phyloP scores from a whole-genome alignment of 2,797 vertebrate genomes.

The Phataginus tricuspis region DNA sequence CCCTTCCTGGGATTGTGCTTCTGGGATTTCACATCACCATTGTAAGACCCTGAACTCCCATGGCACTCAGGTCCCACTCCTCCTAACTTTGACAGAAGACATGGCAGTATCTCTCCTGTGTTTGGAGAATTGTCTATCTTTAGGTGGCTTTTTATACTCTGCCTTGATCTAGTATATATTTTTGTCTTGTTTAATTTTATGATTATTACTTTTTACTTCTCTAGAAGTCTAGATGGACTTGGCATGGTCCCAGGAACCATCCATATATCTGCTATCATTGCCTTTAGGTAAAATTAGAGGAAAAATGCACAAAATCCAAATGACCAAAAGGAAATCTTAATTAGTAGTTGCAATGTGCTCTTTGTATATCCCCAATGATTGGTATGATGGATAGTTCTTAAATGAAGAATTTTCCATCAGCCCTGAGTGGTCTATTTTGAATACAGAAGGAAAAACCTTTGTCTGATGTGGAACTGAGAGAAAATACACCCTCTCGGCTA shows the following conservation, averaged over 20 bases:
- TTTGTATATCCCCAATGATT: background rate
- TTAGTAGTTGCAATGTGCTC: background rate
- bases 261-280: background rate
- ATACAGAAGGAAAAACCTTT: background rate
- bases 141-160: background rate
- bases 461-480: background rate
- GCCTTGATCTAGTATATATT: background rate
- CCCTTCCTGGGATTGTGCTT: background rate
- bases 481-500: background rate
- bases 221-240: background rate
- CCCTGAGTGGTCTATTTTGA: background rate
- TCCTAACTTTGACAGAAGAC: background rate
- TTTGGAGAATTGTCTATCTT: background rate
- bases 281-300: background rate
- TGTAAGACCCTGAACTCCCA: background rate
- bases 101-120: background rate
- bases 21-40: background rate
- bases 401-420: background rate
- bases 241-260: background rate
- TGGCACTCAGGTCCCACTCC: background rate
- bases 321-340: background rate
- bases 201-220: background rate
- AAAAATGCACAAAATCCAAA: background rate
- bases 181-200: constrained; percentile 2
- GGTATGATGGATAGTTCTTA: background rate